These are phyloP conservation scores for Xenus cinereus DNA, from an alignment of 2,113 vertebrate genomes.

Conservation along the genomic window DNA sequence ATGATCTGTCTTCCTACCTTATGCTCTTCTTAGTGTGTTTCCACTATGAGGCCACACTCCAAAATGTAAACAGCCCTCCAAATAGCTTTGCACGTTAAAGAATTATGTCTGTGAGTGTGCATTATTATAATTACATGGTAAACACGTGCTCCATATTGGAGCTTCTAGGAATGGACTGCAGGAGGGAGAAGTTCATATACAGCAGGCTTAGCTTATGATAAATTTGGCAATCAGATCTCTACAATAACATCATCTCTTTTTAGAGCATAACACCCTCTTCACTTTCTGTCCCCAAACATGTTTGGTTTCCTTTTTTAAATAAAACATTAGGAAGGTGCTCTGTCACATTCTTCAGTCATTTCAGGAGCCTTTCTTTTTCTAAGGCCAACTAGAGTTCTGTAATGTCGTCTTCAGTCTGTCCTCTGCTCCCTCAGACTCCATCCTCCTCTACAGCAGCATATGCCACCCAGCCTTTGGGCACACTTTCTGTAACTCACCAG, in stretches of 20 bases:
- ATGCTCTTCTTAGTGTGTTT: background rate
- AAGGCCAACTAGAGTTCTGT: background rate
- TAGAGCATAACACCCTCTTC: background rate
- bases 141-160: background rate
- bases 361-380: background rate
- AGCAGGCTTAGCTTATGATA: background rate
- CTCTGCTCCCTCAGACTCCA: background rate
- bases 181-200: background rate
- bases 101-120: background rate
- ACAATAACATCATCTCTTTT: background rate
- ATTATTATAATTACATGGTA: background rate
- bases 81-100: background rate
- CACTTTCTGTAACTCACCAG: background rate
- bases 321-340: background rate
- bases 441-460: background rate
- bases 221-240: background rate
- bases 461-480: background rate
- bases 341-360: background rate
- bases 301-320: background rate
- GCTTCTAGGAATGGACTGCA: background rate
- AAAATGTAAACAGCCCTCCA: background rate
- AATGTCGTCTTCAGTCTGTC: background rate
- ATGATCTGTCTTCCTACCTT: background rate
- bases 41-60: background rate
- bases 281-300: background rate